Evolutionary conservation across 2,888 invertebrate genomes (phyloP), one percentile per base, ranked within the genome.

Genomic region (Nomada ruficornis): DNA sequence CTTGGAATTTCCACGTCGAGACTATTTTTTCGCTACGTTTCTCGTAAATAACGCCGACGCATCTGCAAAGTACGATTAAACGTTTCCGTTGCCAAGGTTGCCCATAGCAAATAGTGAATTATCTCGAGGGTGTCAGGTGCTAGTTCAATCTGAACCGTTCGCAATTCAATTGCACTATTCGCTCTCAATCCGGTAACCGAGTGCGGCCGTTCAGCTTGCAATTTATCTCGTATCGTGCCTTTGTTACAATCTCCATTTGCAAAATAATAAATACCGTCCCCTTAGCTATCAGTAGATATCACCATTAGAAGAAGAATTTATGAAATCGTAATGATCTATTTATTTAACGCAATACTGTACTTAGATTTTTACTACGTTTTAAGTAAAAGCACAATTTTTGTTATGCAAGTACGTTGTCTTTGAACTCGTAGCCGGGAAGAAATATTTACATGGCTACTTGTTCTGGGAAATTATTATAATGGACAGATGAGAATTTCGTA

Each of bases 111-210:
- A 90, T 91, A 90, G 87, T 86, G 84, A 89, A 90, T 91, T 90
- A 92, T 90, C 90, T 83, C 86, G 88, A 80, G 83, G 90, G 91
- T 90, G 88, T 88, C 92, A 92, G 92, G 92, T 92, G 92, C 89
- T 85, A 88, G 87, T 91, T 89, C 90, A 89, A 91, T 90, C 89
- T 84, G 88, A 89, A 88, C 89, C 87, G 89, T 89, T 90, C 88
- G 86, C 90, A 89, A 91, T 92, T 91, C 88, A 91, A 92, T 91
- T 90, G 90, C 89, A 91, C 89, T 90, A 90, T 90, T 92, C 89
- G 86, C 88, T 89, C 87, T 89, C 85, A 89, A 88, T 86, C 89
- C 83, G 86, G 84, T 90, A 90, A 90, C 91, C 89, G 89, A 89
- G 84, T 83, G 82, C 72, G 83, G 77, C 65, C 68, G 73, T 73